Conservation (phyloP, 2,113 vertebrate species). For the Antigone vipio region DNA sequence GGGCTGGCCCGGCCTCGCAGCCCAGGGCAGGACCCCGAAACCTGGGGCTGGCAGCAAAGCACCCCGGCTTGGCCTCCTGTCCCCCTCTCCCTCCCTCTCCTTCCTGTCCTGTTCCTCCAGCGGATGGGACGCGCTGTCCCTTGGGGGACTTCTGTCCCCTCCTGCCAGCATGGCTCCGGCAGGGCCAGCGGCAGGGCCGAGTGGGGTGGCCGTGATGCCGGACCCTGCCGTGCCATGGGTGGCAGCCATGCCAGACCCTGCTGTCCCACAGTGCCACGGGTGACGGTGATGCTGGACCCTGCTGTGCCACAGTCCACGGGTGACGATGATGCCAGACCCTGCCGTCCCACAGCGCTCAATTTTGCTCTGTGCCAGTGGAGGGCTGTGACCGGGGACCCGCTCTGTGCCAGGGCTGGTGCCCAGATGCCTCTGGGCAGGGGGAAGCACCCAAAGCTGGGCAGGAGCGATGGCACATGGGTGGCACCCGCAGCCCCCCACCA, state of each 20-base stretch:
- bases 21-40: neutral
- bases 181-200: neutral
- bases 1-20: rapidly evolving
- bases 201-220: no score
- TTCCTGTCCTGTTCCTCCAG: neutral
- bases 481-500: rapidly evolving
- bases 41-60: rapidly evolving
- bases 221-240: neutral
- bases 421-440: neutral
- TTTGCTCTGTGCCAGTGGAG: neutral
- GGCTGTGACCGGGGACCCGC: neutral
- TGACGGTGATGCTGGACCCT: neutral
- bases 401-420: neutral
- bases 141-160: neutral
- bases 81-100: neutral
- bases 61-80: rapidly evolving
- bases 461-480: neutral
- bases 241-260: neutral
- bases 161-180: neutral
- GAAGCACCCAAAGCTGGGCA: neutral
- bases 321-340: neutral
- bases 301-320: neutral
- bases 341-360: rapidly evolving
- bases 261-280: rapidly evolving
- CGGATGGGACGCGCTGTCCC: neutral